Base-by-base conservation (phyloP, 2,888 invertebrate genomes). In the Hermaeophaga mercurialis region DNA sequence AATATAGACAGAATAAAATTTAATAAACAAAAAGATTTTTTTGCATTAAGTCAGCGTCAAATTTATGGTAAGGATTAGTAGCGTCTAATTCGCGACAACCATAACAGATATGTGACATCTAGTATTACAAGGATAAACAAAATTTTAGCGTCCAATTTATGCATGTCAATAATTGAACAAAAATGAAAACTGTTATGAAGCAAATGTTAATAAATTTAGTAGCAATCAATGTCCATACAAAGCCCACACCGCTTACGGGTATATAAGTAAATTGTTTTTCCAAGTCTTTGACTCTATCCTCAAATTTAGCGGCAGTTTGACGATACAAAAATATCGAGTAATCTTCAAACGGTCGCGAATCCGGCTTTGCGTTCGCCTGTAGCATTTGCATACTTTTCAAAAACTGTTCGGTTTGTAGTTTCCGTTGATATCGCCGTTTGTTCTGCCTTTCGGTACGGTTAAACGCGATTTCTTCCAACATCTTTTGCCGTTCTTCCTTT, bases 251-350 rank as follows among this genome's bases (percentile, higher is more conserved):
- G 63, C 87, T 88, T 88, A 88, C 88, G 73, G 87, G 87, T 41
- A 77, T 69, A 76, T 85, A 85, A 65, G 86, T 81, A 67, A 89
- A 82, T 78, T 88, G 87, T 78, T 84, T 82, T 76, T 88, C 93
- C 74, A 93, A 81, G 68, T 88, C 86, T 84, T 88, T 89, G 59
- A 93, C 91, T 59, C 93, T 84, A 75, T 91, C 91, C 78, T 86
- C 87, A 79, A 93, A 93, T 73, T 89, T 85, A 5, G 90, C 89
- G 11, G 93, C 92, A 54, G 87, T 89, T 76, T 91, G 91, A 47
- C 93, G 84, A 78, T 93, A 94, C 71, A 92, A 83, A 78, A 89
- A 91, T 71, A 93, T 83, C 18, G 91, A 90, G 79, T 91, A 91
- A 79, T 92, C 89, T 78, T 91, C 89, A 72, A 91, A 85, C 57